Percentiles rank a stretch among this genome's conserved stretches.
Conservation (phyloP, 2,888 invertebrate genomes). For the Habrosyne pyritoides region DNA sequence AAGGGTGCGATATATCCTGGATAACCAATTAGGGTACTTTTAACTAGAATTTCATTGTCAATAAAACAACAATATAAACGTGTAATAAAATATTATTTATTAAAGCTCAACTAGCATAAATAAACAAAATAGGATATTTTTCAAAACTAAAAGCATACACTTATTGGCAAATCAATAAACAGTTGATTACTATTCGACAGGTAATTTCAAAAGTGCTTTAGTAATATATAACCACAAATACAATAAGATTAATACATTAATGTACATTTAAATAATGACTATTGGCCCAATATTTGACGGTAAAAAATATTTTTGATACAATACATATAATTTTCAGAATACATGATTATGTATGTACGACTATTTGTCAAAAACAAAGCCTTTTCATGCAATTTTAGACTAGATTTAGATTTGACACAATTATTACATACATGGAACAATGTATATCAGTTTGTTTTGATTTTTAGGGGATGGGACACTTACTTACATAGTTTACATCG, state of each 20-base stretch:
- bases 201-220: slow-evolving; percentile 6
- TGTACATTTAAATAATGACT: neutral
- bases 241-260: neutral
- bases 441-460: neutral
- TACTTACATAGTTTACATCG: neutral
- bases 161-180: slow-evolving; percentile 41
- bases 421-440: neutral
- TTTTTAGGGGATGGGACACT: neutral
- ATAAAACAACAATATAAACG: slow-evolving; percentile 53
- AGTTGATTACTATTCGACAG: slow-evolving; percentile 35
- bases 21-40: too few relatives aligned
- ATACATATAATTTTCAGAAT: neutral
- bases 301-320: neutral
- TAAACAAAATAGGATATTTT: slow-evolving; percentile 50
- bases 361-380: neutral
- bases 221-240: neutral
- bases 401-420: neutral
- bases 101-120: slow-evolving; percentile 76
- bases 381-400: neutral
- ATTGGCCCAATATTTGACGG: neutral
- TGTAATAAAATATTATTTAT: slow-evolving; percentile 71
- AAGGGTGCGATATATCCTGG: too few relatives aligned
- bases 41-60: slow-evolving; percentile 5
- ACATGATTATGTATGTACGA: neutral
- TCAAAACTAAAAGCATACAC: slow-evolving; percentile 40